phyloP scores from a whole-genome alignment of 1,140 invertebrate genomes.

The Chymomyza costata region DNA sequence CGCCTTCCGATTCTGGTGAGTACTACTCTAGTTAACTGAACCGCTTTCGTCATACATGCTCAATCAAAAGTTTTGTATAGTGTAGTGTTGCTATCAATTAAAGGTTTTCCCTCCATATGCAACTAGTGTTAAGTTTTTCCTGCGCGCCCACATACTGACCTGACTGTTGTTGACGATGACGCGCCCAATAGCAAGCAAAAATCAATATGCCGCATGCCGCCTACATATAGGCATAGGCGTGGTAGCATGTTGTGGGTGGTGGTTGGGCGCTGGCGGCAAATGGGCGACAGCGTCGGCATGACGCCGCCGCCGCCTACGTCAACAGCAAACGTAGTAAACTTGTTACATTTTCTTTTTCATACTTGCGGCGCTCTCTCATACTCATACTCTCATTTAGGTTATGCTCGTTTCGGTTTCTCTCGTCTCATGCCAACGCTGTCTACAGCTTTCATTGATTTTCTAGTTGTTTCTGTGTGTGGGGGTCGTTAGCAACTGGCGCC shows the following conservation, averaged over 20 bases:
- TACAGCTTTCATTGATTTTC: slow-evolving; percentile 42
- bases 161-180: too few species aligned
- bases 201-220: too few species aligned
- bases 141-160: too few species aligned
- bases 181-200: too few species aligned
- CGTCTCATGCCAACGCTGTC: slow-evolving; percentile 8
- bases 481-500: slow-evolving; percentile 16
- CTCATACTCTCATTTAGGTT: neutral
- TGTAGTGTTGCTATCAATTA: too few species aligned
- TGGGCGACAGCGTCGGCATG: too few species aligned
- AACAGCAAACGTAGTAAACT: slow-evolving; percentile 68
- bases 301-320: slow-evolving; percentile 55
- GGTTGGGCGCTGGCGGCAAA: neutral
- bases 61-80: too few species aligned
- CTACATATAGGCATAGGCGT: neutral
- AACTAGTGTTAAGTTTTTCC: too few species aligned
- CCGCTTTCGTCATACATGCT: too few species aligned
- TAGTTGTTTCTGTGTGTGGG: neutral
- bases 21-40: slow-evolving; percentile 40
- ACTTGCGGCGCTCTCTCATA: slow-evolving; percentile 13
- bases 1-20: slow-evolving; percentile 91
- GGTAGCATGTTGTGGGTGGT: slow-evolving; percentile 11
- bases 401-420: too few species aligned
- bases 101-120: too few species aligned
- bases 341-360: slow-evolving; percentile 31